These are phyloP conservation scores for Peromyscus leucopus DNA, from an alignment of 2,113 vertebrate species.

Conservation along the genomic window DNA sequence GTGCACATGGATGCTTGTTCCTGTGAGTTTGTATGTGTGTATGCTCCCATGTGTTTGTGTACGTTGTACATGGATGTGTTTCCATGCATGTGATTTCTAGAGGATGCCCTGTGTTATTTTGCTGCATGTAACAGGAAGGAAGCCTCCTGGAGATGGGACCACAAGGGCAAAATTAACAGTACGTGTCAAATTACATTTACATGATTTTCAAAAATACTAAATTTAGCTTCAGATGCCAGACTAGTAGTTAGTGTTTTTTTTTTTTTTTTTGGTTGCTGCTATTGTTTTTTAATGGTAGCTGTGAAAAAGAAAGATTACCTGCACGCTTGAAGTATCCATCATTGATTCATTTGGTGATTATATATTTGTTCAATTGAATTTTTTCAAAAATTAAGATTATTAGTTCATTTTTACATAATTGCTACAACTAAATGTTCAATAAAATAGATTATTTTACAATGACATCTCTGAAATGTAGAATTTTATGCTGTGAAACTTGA, in stretches of 20 bases:
- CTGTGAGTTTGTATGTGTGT: neutral
- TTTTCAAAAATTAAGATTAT: neutral
- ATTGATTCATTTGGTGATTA: neutral
- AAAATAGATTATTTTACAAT: neutral
- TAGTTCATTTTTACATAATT: neutral
- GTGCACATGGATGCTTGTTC: too few species aligned
- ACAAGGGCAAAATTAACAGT: neutral
- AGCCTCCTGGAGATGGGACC: neutral
- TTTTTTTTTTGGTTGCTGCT: neutral
- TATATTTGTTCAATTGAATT: neutral
- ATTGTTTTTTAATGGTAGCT: neutral
- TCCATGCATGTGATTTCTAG: neutral
- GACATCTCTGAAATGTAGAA: neutral
- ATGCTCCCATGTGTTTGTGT: neutral
- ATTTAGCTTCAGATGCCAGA: neutral
- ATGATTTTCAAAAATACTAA: neutral
- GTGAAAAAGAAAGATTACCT: neutral
- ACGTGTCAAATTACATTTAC: neutral
- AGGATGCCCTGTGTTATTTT: neutral
- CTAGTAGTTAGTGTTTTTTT: neutral
- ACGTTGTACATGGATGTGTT: neutral
- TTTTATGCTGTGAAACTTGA: constrained; percentile 6
- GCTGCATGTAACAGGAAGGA: neutral
- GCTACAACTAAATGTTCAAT: neutral
- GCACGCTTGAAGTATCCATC: neutral